phyloP scores from a whole-genome alignment of 2,113 vertebrate species.

The Pterocles orientalis region DNA sequence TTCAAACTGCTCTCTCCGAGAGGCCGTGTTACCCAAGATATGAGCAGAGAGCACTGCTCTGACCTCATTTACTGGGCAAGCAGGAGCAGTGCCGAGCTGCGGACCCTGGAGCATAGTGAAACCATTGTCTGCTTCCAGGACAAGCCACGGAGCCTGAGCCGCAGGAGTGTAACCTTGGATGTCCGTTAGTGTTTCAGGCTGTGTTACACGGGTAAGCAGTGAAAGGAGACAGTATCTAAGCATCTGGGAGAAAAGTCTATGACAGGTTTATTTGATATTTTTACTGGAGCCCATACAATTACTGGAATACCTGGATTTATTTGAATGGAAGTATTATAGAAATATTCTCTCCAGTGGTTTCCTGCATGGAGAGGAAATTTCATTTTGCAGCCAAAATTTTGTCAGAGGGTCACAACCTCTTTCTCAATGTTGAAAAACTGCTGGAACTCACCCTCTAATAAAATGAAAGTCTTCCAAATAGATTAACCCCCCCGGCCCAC shows the following conservation, averaged over 20 bases:
- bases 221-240: slow-evolving; percentile 57
- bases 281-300: slow-evolving; percentile 64
- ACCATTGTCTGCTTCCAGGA: slow-evolving; percentile 42
- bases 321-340: slow-evolving; percentile 68
- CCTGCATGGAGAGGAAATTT: slow-evolving; percentile 58
- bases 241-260: slow-evolving; percentile 50
- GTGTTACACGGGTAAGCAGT: neutral
- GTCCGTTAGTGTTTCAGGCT: neutral
- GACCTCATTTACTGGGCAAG: slow-evolving; percentile 23
- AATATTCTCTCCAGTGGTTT: slow-evolving; percentile 64
- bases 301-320: slow-evolving; percentile 70
- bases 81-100: neutral
- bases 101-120: slow-evolving; percentile 31
- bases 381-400: slow-evolving; percentile 66
- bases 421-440: slow-evolving; percentile 37
- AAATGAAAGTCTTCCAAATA: slow-evolving; percentile 36
- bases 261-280: slow-evolving; percentile 70
- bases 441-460: slow-evolving; percentile 35
- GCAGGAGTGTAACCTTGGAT: neutral
- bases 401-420: slow-evolving; percentile 59
- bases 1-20: neutral
- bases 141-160: neutral
- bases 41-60: neutral
- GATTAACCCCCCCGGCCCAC: neutral
- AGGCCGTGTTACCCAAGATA: neutral